phyloP scores from a whole-genome alignment of 2,888 invertebrate genomes.

The Aporophyla nigra region DNA sequence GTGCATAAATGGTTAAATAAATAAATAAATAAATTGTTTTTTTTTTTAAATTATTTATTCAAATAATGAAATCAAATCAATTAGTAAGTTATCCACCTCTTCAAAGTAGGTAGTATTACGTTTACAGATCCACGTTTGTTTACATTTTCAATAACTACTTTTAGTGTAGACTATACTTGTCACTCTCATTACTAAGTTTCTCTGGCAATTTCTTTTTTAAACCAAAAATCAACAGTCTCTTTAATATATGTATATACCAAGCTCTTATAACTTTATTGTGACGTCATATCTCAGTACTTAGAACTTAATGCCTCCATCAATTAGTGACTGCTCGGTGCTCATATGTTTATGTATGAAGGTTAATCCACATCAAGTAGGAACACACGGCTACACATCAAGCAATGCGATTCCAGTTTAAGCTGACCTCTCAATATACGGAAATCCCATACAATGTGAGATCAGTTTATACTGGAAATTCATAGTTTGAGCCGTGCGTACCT shows the following conservation, averaged over 20 bases:
- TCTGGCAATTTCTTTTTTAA: not conserved
- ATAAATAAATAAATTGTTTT: no score
- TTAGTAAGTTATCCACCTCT: no score
- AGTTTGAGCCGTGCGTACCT: not conserved
- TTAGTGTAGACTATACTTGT: not conserved
- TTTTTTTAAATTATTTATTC: no score
- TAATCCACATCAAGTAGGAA: constrained; percentile 40
- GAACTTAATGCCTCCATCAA: constrained; percentile 38
- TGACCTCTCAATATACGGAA: no score
- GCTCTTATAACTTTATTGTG: not conserved
- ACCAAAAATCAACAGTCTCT: not conserved
- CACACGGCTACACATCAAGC: no score
- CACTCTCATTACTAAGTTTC: not conserved
- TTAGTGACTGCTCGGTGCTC: constrained; percentile 21
- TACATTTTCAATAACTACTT: not conserved
- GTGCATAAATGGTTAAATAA: no score
- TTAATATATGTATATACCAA: not conserved
- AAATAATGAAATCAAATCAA: no score
- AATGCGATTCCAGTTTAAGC: no score
- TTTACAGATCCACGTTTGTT: not conserved
- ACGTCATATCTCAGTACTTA: constrained; percentile 24
- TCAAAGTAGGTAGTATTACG: not conserved
- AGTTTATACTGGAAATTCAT: no score
- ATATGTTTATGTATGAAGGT: constrained; percentile 45
- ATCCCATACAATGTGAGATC: no score